phyloP scores from a whole-genome alignment of 2,888 invertebrate species.

The Tricholauxania praeusta region DNA sequence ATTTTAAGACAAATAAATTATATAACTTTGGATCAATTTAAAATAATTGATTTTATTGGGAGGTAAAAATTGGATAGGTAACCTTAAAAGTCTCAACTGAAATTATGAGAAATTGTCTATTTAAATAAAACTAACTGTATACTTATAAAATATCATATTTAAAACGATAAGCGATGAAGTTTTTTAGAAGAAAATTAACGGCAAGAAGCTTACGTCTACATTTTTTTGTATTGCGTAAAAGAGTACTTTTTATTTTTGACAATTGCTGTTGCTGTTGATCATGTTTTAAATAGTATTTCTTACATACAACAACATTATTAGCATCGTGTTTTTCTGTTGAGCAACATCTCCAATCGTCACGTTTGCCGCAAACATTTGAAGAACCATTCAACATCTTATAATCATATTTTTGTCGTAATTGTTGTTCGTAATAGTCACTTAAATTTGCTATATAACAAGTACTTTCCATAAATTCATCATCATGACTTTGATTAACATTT shows the following conservation, averaged over 20 bases:
- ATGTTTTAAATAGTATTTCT: not conserved
- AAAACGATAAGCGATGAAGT: slow-evolving; percentile 57
- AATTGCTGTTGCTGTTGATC: slow-evolving; percentile 33
- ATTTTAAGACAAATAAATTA: not conserved
- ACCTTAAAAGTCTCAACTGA: too few relatives aligned
- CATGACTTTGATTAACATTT: slow-evolving; percentile 49
- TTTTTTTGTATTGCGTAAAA: slow-evolving; percentile 58
- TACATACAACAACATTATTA: not conserved
- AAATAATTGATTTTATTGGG: not conserved
- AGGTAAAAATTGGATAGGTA: not conserved
- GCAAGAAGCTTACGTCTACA: slow-evolving; percentile 59
- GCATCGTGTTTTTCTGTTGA: slow-evolving; percentile 6
- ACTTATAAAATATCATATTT: slow-evolving; percentile 58
- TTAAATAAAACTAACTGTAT: too few relatives aligned
- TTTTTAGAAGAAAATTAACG: slow-evolving; percentile 59
- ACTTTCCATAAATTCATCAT: slow-evolving; percentile 62
- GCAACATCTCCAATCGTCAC: not conserved
- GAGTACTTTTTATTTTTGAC: slow-evolving; percentile 43
- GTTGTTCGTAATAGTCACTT: slow-evolving; percentile 60
- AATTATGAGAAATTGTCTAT: too few relatives aligned
- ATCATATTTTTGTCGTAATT: slow-evolving; percentile 44
- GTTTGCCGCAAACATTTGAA: not conserved
- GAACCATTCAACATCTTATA: too few relatives aligned
- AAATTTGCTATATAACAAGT: slow-evolving; percentile 60
- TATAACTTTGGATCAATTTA: not conserved